Evolutionary conservation across 2,888 invertebrate genomes (phyloP), one percentile per base, ranked within the genome.

Genomic region (Trissoscelio sp.): DNA sequence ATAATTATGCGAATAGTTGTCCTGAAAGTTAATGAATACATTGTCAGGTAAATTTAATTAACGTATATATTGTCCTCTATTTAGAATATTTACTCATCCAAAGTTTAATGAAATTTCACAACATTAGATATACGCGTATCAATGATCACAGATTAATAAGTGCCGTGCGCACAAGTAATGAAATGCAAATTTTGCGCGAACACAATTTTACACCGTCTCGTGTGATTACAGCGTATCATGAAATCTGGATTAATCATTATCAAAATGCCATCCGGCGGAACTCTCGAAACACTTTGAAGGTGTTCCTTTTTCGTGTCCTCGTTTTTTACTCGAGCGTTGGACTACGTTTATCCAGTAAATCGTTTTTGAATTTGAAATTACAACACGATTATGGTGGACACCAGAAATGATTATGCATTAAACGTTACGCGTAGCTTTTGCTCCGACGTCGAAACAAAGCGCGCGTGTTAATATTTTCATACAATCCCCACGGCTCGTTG

Each of bases 391-490:
- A 69, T 28, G 37, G 7, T 34, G 28, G 28, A 60, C 72, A 46
- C 39, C n/a, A 60, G 16, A 51, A 72, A 60, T 42, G 24, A 51
- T 72, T 60, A 28, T 42, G 42, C 51, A 37, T 72, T 39, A 20
- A 48, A 9, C 22, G 24, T 72, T 44, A 22, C 7, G 16, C 46
- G 46, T 51, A 62, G 37, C 28, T 66, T 34, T n/a, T n/a, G 48
- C 37, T 24, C 42, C 24, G 22, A 62, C 53, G 39, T 57, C 20
- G 58, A 60, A 64, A 64, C 70, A 78, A 62, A 78, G 53, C 12
- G 14, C 34, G 44, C 6, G 39, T 48, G 64, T 57, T 58, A 67
- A 79, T 62, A 73, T 79, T 79, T 73, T 67, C 28, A 42, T 72
- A 51, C 58, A 34, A 58, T 48, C 20, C 51, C 42, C 66, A 62